A percentile compares a stretch with the other conserved stretches of the same genome.
Evolutionary conservation across 2,888 invertebrate genomes (phyloP).

Genomic region (Melieria crassipennis): DNA sequence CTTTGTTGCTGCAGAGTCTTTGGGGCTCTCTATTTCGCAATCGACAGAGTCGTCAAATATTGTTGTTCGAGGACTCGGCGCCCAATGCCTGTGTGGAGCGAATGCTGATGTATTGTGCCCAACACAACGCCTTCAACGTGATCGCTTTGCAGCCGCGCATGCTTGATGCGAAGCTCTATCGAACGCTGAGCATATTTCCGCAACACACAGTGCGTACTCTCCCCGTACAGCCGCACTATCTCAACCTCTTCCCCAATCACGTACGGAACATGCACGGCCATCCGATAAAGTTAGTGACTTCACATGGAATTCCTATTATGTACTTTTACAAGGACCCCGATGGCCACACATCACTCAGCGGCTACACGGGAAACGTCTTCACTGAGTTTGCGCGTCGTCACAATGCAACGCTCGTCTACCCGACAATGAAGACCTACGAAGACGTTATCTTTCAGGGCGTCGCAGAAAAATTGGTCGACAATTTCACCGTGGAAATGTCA

Average conservation of each 20-base stretch:
- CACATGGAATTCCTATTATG: neutral
- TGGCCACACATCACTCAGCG: neutral
- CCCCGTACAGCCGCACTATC: neutral
- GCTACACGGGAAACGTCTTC: conserved; percentile 4
- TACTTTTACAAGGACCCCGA: neutral
- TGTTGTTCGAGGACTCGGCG: conserved; percentile 3
- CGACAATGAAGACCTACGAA: neutral
- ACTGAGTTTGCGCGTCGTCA: neutral
- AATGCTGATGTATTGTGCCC: conserved; percentile 14
- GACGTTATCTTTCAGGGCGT: neutral
- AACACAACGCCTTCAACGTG: conserved; percentile 13
- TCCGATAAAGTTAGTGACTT: neutral
- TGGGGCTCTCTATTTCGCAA: neutral
- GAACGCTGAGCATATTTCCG: conserved; percentile 9
- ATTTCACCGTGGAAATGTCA: neutral
- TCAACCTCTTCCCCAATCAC: neutral
- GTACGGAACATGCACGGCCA: conserved; percentile 6
- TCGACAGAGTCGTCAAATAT: conserved; percentile 8
- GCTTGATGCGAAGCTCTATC: neutral
- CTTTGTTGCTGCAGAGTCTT: too few relatives aligned
- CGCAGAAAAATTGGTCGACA: neutral
- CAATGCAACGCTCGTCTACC: conserved; percentile 9
- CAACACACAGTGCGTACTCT: neutral
- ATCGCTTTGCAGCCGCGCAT: conserved; percentile 1
- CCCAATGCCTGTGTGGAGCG: conserved; percentile 2